phyloP scores from a whole-genome alignment of 2,888 invertebrate genomes.

The Atethmia centrago region DNA sequence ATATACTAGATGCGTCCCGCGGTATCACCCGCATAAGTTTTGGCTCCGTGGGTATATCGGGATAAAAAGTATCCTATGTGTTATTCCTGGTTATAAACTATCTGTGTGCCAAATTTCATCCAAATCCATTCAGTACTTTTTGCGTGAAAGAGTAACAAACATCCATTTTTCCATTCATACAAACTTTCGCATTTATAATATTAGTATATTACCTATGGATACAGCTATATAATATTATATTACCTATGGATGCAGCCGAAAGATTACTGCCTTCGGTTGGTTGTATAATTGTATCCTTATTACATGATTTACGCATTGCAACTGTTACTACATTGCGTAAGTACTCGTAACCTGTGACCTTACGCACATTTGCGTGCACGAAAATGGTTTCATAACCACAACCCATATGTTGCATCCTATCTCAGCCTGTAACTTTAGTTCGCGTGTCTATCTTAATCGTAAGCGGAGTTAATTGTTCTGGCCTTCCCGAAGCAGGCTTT shows the following conservation, averaged over 20 bases:
- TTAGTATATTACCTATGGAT: too few relatives aligned
- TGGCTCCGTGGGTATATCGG: too few relatives aligned
- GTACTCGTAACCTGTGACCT: constrained; percentile 78
- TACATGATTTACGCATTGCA: constrained; percentile 44
- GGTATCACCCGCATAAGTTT: too few relatives aligned
- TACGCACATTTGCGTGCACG: constrained; percentile 68
- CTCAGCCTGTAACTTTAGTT: constrained; percentile 71
- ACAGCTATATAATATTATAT: too few relatives aligned
- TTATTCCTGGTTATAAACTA: too few relatives aligned
- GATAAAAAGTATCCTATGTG: too few relatives aligned
- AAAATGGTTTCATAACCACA: constrained; percentile 78
- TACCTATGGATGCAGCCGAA: not conserved
- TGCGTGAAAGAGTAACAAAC: too few relatives aligned
- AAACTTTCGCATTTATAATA: too few relatives aligned
- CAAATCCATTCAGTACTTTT: too few relatives aligned
- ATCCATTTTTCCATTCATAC: too few relatives aligned
- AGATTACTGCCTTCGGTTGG: not conserved
- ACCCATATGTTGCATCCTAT: constrained; percentile 58
- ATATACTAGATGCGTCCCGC: too few relatives aligned
- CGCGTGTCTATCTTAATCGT: constrained; percentile 76
- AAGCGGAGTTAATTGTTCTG: constrained; percentile 69
- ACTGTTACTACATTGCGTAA: constrained; percentile 56
- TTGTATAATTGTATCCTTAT: constrained; percentile 31
- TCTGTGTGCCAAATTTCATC: too few relatives aligned
- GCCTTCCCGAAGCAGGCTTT: constrained; percentile 77